Percentiles rank a stretch among this genome's conserved stretches.
Evolutionary conservation across 2,797 vertebrate species (phyloP).

Genomic region (Chloroceryle amazona): DNA sequence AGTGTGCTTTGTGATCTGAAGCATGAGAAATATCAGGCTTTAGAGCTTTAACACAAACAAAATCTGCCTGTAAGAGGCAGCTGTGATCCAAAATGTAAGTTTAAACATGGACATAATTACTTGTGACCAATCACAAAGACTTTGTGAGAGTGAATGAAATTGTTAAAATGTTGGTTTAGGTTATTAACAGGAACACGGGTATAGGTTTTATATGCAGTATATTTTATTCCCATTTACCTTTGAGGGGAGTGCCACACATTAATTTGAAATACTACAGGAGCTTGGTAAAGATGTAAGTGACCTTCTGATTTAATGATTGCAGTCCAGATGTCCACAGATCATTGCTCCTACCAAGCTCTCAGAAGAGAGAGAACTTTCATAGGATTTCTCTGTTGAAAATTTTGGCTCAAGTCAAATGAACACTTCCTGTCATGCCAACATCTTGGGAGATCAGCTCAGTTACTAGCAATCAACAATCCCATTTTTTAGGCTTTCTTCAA

Average conservation of each 20-base stretch:
- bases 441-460: not conserved
- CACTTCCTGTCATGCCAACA: not conserved
- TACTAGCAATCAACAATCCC: not conserved
- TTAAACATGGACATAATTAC: constrained; percentile 39
- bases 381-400: not conserved
- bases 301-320: not conserved
- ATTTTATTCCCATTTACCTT: not conserved
- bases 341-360: not conserved
- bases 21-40: not conserved
- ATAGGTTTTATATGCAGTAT: not conserved
- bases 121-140: not conserved
- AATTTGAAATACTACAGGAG: not conserved
- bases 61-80: constrained; percentile 3
- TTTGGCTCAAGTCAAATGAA: not conserved
- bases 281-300: not conserved
- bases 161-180: not conserved
- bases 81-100: not conserved
- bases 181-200: not conserved
- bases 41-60: not conserved
- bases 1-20: not conserved
- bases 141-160: not conserved
- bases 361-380: not conserved
- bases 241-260: not conserved
- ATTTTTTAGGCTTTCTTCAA: constrained; percentile 3
- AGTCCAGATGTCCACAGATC: not conserved